Base-by-base conservation (phyloP, 2,888 invertebrate genomes). In the Creontiades dilutus region DNA sequence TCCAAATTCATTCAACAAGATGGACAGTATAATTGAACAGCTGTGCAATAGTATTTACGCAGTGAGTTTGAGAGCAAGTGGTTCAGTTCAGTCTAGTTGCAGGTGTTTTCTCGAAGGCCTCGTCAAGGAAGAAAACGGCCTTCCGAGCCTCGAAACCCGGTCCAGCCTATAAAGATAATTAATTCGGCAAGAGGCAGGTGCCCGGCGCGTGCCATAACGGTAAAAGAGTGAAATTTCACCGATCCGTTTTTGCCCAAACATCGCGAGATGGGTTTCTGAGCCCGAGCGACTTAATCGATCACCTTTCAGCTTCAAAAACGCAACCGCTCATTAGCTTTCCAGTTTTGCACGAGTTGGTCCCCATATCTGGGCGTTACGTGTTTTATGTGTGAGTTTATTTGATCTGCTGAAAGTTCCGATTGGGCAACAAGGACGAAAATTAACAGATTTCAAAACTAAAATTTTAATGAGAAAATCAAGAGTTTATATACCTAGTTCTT, bases 201-300 rank as follows among this genome's bases (percentile, higher is more conserved):
- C 57, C 85, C 27, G 85, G 52, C 85, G 85, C 85, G 85, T 85
- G 85, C 85, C 85, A 85, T 85, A 85, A 85, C 85, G 85, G 85
- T 85, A 28, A 61, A 85, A 85, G 37, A 85, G 85, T 61, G 85
- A 85, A 61, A 85, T 85, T 85, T 85, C 85, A 85, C 85, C 85
- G 85, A 85, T 47, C 68, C 68, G 14, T 61, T 57, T 57, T 61
- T 85, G 27, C 55, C 85, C 85, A 85, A 85, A 85, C 85, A 85
- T 85, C 85, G 68, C 68, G 19, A 19, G 27, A 27, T 23, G 19
- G 68, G 68, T 19, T 68, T 68, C 23, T 68, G 68, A 13, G 68
- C 68, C 68, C 0, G 55, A 85, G 55, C 85, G 85, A 85, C 85
- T 85, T 85, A 82, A 82, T 82, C 82, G 82, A 82, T 82, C 82